Percentiles rank a stretch among this genome's conserved stretches.
Conservation (phyloP, 2,888 invertebrate genomes). For the Tipula unca region DNA sequence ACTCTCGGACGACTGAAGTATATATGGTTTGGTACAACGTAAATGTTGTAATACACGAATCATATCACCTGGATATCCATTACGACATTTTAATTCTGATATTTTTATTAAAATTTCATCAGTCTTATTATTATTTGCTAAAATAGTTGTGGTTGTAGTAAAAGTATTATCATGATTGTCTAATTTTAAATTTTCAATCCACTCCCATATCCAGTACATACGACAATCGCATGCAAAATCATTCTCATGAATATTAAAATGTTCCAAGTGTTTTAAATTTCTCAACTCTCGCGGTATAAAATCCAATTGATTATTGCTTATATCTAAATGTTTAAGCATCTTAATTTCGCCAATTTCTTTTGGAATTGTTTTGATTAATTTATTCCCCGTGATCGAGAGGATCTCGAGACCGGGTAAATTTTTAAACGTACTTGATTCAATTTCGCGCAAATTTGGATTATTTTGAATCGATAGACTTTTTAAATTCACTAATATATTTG, state of each 20-base stretch:
- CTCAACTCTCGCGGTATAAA: constrained; percentile 62
- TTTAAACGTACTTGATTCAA: constrained; percentile 54
- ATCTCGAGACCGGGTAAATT: constrained; percentile 53
- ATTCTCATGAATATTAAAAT: constrained; percentile 62
- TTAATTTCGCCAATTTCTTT: constrained; percentile 34
- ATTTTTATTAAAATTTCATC: constrained; percentile 32
- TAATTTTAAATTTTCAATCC: constrained; percentile 43
- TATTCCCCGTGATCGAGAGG: constrained; percentile 62
- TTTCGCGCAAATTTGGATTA: constrained; percentile 51
- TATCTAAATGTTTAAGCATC: constrained; percentile 53
- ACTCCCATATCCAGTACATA: constrained; percentile 65
- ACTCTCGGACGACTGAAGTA: constrained; percentile 52
- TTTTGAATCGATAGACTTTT: constrained; percentile 52
- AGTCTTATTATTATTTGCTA: constrained; percentile 8
- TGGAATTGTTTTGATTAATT: constrained; percentile 50
- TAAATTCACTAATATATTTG: constrained; percentile 49
- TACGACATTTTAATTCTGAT: constrained; percentile 56
- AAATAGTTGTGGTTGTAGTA: constrained; percentile 1
- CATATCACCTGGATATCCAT: constrained; percentile 61
- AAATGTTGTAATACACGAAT: constrained; percentile 59
- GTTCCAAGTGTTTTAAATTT: constrained; percentile 52
- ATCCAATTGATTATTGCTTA: constrained; percentile 61
- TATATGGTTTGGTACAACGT: constrained; percentile 57
- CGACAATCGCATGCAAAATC: constrained; percentile 82
- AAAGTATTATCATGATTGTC: constrained; percentile 17